Percentiles rank a stretch among this genome's conserved stretches.
These are phyloP conservation scores for Megaleporinus macrocephalus DNA, from an alignment of 2,113 vertebrate genomes.

Conservation along the genomic window DNA sequence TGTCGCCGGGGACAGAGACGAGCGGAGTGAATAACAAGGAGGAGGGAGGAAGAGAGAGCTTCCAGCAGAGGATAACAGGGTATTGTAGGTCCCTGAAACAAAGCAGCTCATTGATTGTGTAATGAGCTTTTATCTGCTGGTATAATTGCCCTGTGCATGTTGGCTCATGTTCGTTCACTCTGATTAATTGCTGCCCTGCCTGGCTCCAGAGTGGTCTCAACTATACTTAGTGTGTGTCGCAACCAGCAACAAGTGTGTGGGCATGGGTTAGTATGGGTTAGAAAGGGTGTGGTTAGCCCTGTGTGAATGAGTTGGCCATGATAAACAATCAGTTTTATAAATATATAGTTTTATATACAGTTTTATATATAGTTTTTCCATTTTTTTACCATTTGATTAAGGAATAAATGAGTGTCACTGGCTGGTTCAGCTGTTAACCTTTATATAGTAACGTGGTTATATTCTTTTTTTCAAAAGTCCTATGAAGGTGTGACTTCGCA, in stretches of 20 bases:
- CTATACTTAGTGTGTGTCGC: slow-evolving; percentile 31
- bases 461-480: too few species aligned
- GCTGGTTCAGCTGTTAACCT: too few species aligned
- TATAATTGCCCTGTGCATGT: slow-evolving; percentile 63
- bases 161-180: slow-evolving; percentile 56
- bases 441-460: too few species aligned
- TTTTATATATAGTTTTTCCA: too few species aligned
- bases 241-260: slow-evolving; percentile 20
- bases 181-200: slow-evolving; percentile 52
- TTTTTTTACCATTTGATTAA: too few species aligned
- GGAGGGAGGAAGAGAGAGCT: slow-evolving; percentile 45
- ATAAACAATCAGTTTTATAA: too few species aligned
- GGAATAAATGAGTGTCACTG: too few species aligned
- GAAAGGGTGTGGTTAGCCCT: background rate
- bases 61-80: slow-evolving; percentile 52
- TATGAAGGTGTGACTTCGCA: too few species aligned
- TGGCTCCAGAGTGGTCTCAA: slow-evolving; percentile 43
- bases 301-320: too few species aligned
- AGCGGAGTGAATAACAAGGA: slow-evolving; percentile 48
- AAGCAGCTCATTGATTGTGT: slow-evolving; percentile 59
- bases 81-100: slow-evolving; percentile 53
- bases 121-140: slow-evolving; percentile 63
- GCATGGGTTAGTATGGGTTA: background rate
- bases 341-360: too few species aligned
- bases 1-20: slow-evolving; percentile 37